Base-by-base conservation (phyloP, 2,888 invertebrate genomes). In the Liposcelis brunnea region DNA sequence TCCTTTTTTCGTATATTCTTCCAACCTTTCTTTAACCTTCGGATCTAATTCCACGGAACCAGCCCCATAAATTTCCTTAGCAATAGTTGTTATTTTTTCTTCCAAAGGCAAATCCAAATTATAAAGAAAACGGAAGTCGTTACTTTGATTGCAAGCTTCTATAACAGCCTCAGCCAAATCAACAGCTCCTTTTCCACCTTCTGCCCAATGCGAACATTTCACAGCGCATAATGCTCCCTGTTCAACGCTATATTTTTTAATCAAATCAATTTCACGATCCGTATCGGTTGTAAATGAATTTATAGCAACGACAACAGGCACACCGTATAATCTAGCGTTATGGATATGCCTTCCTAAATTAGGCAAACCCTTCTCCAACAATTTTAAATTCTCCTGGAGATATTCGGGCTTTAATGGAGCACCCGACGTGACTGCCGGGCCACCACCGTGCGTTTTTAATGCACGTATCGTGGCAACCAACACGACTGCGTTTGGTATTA, bases 371-470 rank as follows among this genome's bases (percentile, higher is more conserved):
- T 83, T 80, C 56, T 71, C 69, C 10, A 98, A 64, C 44, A 97
- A 68, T 44, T 83, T 82, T 48, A 95, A 60, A 61, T 97, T 91
- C 64, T 89, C 86, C 71, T 70, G 71, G 0, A 74, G 67, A 58
- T 98, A 98, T 54, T 81, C 89, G 35, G 77, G 72, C 50, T 85
- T 77, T 1, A 95, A 68, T 0, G 87, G 83, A n/a, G 76, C 65
- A 2, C 93, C 93, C 2, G 89, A 77, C 0, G 77, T 72, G 8
- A 97, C 93, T 0, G 80, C 59, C 0, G 94, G 91, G 0, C 95
- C 98, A 40, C 97, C 97, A 21, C 98, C 98, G 64, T 98, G 98
- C 91, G 97, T 93, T 70, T 98, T 98, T 45, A 98, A 71, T 14
- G 98, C 97, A 50, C 97, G 71, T 15, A 97, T 74, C 0, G 97